Conservation (phyloP, 64 coral and sea anemone genomes). For the Stichodactyla helianthus region DNA sequence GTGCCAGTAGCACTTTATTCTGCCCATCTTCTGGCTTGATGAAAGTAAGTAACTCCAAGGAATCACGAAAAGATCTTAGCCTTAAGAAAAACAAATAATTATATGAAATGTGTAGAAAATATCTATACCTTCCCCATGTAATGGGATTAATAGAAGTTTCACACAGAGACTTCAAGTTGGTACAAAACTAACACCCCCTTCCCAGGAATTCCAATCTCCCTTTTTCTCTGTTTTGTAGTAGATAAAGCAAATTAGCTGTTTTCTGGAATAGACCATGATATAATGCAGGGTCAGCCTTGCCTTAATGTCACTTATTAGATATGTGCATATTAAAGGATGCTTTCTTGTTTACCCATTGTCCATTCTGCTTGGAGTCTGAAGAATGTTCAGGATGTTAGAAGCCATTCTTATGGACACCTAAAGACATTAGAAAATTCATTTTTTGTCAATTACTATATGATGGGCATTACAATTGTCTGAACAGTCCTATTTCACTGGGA, state of each 20-base stretch:
- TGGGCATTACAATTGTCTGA: too few relatives aligned
- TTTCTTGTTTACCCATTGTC: constrained; percentile 33
- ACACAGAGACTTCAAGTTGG: too few relatives aligned
- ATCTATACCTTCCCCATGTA: too few relatives aligned
- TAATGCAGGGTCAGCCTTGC: too few relatives aligned
- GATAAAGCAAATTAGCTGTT: too few relatives aligned
- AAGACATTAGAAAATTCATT: too few relatives aligned
- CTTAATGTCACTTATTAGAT: not conserved
- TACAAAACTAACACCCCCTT: too few relatives aligned
- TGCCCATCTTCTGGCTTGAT: constrained; percentile 52
- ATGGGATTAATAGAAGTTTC: not conserved
- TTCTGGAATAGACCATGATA: too few relatives aligned
- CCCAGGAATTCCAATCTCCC: too few relatives aligned
- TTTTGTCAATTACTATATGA: too few relatives aligned
- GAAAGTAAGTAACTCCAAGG: constrained; percentile 49
- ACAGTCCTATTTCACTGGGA: too few relatives aligned
- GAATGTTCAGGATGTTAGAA: constrained; percentile 59
- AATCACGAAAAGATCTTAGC: constrained; percentile 51
- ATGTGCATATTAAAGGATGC: not conserved
- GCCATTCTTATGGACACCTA: constrained; percentile 50
- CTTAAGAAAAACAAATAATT: constrained; percentile 17
- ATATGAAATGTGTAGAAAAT: not conserved
- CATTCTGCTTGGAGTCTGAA: constrained; percentile 33
- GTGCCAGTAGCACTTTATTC: constrained; percentile 41
- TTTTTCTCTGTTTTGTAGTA: too few relatives aligned